Evolutionary conservation across 2,888 invertebrate genomes (phyloP).

Genomic region (Uropetala carovei): DNA sequence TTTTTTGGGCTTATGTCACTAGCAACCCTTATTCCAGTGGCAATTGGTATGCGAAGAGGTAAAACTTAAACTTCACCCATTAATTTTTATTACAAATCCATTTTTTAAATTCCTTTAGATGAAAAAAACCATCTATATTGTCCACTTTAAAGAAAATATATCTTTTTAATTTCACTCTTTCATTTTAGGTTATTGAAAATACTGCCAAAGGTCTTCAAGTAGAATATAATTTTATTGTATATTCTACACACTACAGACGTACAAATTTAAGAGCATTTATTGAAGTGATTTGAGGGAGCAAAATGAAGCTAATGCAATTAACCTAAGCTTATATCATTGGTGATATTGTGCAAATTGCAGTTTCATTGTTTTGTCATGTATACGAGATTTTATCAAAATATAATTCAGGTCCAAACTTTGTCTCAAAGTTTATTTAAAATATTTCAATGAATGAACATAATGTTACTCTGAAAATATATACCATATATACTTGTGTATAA

Average conservation of each 20-base stretch:
- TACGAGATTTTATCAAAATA: not conserved
- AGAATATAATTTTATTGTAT: too few relatives aligned
- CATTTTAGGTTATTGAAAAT: not conserved
- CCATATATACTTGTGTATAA: too few relatives aligned
- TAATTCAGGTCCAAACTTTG: not conserved
- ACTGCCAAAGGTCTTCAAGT: not conserved
- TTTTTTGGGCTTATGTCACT: constrained; percentile 77
- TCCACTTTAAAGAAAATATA: not conserved
- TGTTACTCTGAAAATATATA: too few relatives aligned
- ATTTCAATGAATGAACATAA: too few relatives aligned
- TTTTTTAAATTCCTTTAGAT: not conserved
- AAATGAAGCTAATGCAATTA: not conserved
- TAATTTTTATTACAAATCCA: not conserved
- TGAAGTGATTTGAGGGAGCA: not conserved
- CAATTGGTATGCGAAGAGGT: constrained; percentile 20
- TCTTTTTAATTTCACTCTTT: not conserved
- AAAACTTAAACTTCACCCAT: not conserved
- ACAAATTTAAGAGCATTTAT: not conserved
- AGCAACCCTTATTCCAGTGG: constrained; percentile 68
- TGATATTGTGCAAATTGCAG: constrained; percentile 28
- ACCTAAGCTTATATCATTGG: not conserved
- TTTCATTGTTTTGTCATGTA: not conserved
- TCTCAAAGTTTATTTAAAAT: too few relatives aligned
- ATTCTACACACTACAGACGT: not conserved
- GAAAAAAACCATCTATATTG: not conserved